phyloP scores from a whole-genome alignment of 2,797 vertebrate species.

The Siniperca undulata region DNA sequence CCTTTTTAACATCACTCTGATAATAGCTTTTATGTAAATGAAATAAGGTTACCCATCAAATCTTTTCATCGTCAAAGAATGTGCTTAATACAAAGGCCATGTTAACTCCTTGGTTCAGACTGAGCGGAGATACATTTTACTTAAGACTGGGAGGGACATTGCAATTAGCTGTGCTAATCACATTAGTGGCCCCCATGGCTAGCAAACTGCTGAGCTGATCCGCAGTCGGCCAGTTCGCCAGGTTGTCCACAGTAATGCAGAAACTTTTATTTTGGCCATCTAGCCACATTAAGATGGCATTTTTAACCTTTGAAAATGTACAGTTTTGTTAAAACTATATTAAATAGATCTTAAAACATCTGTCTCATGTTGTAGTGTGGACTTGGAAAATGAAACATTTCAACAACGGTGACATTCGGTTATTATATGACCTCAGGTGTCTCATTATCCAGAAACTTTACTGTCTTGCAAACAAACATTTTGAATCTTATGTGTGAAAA shows the following conservation, averaged over 20 bases:
- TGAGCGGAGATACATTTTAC: constrained; percentile 40
- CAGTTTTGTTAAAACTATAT: not conserved
- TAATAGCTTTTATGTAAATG: constrained; percentile 54
- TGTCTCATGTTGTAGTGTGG: not conserved
- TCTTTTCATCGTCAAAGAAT: constrained; percentile 6
- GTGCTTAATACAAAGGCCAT: not conserved
- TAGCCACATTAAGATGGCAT: not conserved
- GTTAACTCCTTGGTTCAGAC: constrained; percentile 19
- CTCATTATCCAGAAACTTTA: not conserved
- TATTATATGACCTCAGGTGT: not conserved
- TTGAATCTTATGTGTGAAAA: not conserved
- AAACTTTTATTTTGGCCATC: not conserved
- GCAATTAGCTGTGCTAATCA: constrained; percentile 55
- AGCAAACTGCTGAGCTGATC: constrained; percentile 1
- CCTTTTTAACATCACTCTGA: constrained; percentile 36
- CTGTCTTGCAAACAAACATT: too few species aligned
- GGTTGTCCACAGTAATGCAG: not conserved
- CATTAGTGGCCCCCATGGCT: constrained; percentile 16
- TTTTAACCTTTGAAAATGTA: not conserved
- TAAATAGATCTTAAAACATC: not conserved
- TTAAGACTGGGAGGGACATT: constrained; percentile 37
- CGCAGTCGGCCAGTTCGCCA: not conserved
- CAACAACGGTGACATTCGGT: not conserved
- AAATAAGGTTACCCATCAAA: constrained; percentile 19
- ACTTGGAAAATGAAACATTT: not conserved